phyloP scores from a whole-genome alignment of 2,113 vertebrate species.

The Eptesicus fuscus region DNA sequence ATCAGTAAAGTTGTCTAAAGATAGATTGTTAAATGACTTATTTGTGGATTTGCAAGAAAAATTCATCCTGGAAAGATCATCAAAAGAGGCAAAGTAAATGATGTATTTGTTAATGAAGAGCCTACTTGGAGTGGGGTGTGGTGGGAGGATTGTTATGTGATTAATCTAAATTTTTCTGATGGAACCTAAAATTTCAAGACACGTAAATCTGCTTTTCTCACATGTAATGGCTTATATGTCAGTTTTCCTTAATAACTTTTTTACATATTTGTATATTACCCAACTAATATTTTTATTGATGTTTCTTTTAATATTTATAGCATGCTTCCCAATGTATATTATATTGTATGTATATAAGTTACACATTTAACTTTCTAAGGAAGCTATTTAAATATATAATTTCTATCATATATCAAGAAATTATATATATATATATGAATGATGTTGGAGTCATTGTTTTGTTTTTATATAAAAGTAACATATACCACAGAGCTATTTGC shows the following conservation, averaged over 20 bases:
- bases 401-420: not conserved
- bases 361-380: not conserved
- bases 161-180: slow-evolving; percentile 24
- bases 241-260: not conserved
- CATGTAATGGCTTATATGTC: not conserved
- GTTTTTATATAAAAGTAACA: not conserved
- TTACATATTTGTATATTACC: not conserved
- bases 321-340: not conserved
- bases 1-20: not conserved
- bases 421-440: not conserved
- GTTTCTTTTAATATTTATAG: not conserved
- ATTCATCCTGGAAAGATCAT: not conserved
- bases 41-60: not conserved
- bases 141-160: not conserved
- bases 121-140: not conserved
- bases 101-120: not conserved
- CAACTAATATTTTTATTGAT: not conserved
- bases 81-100: not conserved
- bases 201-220: not conserved
- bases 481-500: not conserved
- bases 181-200: not conserved
- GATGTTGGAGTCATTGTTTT: not conserved
- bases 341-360: not conserved
- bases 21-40: not conserved
- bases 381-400: not conserved